Conservation (phyloP, 2,113 vertebrate genomes). For the Dromas ardeola region DNA sequence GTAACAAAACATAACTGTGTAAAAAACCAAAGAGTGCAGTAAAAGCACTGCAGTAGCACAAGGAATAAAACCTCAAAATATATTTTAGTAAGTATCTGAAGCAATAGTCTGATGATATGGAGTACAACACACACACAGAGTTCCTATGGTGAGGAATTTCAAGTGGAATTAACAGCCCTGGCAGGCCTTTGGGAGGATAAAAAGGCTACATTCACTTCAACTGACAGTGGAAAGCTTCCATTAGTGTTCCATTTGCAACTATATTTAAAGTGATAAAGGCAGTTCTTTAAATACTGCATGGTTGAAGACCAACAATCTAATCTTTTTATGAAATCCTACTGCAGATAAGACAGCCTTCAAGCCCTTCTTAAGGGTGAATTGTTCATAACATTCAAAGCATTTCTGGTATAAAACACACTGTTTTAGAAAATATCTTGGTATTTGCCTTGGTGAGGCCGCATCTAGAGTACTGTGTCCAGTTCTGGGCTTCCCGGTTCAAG, state of each 20-base stretch:
- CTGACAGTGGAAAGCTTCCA: not conserved
- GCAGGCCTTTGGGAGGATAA: not conserved
- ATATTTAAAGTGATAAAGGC: not conserved
- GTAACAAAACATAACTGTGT: not conserved
- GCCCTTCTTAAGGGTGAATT: not conserved
- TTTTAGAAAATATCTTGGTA: not conserved
- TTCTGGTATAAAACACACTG: not conserved
- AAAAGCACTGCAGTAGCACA: not conserved
- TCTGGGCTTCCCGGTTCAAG: too few species aligned
- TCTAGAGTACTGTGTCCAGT: too few species aligned
- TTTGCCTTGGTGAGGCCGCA: not conserved
- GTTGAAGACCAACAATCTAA: not conserved
- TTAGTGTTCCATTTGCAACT: not conserved
- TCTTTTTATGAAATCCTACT: not conserved
- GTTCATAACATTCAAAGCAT: not conserved
- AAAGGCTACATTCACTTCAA: not conserved
- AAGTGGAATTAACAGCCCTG: not conserved
- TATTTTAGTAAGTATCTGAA: not conserved
- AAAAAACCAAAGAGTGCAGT: not conserved
- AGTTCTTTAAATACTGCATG: not conserved
- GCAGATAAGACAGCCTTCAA: not conserved
- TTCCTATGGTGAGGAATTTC: not conserved
- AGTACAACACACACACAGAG: not conserved
- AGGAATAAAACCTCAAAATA: not conserved
- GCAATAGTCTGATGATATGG: not conserved